phyloP scores from a whole-genome alignment of 2,797 vertebrate species.

The Onychomys leucogaster region DNA sequence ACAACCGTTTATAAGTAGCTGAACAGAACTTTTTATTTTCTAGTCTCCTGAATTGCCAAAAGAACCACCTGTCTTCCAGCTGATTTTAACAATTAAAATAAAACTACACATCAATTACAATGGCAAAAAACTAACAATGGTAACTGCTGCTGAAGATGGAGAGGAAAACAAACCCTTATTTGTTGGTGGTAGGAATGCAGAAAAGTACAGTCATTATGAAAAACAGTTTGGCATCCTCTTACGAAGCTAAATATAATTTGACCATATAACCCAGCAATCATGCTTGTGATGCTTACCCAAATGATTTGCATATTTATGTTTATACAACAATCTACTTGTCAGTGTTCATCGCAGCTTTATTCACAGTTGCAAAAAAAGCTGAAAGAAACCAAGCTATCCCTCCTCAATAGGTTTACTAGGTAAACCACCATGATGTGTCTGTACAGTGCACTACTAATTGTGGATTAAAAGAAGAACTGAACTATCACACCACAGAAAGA shows the following conservation, averaged over 20 bases:
- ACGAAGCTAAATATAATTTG: conserved; percentile 1
- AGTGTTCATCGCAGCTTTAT: background rate
- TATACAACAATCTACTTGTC: background rate
- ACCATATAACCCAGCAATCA: background rate
- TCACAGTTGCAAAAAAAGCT: background rate
- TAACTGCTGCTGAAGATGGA: background rate
- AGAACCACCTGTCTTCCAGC: background rate
- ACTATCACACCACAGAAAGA: conserved; percentile 22
- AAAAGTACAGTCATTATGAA: background rate
- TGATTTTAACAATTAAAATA: conserved; percentile 53
- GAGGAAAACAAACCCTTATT: conserved; percentile 11
- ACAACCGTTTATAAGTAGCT: background rate
- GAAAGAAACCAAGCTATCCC: background rate
- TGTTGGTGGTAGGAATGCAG: background rate
- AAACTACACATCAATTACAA: background rate
- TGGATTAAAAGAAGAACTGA: background rate
- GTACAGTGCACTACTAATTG: background rate
- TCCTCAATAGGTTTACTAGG: background rate
- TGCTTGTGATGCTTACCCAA: background rate
- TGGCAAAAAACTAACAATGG: background rate
- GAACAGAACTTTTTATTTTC: background rate
- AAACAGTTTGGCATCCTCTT: background rate
- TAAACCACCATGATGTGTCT: background rate
- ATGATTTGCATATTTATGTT: conserved; percentile 45
- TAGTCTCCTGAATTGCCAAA: background rate